These are phyloP conservation scores for Drosophila helvetica DNA, from an alignment of 2,888 invertebrate genomes.

Conservation along the genomic window DNA sequence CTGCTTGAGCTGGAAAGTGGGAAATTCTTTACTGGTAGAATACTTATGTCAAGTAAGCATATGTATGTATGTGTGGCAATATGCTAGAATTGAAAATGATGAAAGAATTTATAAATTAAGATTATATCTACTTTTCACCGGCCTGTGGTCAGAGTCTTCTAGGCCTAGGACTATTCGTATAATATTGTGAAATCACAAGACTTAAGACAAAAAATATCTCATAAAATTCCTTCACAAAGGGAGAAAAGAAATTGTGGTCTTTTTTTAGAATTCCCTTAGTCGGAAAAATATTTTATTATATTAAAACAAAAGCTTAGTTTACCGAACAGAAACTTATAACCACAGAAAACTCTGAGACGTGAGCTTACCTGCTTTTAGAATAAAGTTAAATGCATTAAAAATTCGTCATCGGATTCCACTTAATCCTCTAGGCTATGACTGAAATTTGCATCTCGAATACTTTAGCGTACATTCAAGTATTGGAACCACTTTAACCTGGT, in stretches of 20 bases:
- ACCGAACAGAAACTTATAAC: background rate
- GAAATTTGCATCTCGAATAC: background rate
- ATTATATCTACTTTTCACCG: too few species aligned
- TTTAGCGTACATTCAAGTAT: background rate
- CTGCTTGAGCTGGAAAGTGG: background rate
- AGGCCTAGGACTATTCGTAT: too few species aligned
- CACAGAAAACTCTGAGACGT: background rate
- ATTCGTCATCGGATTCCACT: background rate
- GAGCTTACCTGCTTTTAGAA: background rate
- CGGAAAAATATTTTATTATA: too few species aligned
- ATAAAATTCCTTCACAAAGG: background rate
- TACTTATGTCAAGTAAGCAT: background rate
- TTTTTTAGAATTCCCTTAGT: background rate
- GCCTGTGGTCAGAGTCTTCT: too few species aligned
- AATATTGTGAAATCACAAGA: too few species aligned
- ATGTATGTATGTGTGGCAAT: background rate
- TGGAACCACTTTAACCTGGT: background rate
- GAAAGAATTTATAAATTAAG: background rate
- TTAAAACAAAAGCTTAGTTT: too few species aligned
- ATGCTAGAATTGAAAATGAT: background rate
- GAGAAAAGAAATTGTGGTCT: too few species aligned
- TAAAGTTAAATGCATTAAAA: background rate
- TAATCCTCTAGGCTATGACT: background rate
- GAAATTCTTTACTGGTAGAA: background rate
- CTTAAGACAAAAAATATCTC: too few species aligned